A percentile compares a stretch with the other conserved stretches of the same genome.
These are phyloP conservation scores for Mythimna loreyi DNA, from an alignment of 2,888 invertebrate species.

Conservation along the genomic window DNA sequence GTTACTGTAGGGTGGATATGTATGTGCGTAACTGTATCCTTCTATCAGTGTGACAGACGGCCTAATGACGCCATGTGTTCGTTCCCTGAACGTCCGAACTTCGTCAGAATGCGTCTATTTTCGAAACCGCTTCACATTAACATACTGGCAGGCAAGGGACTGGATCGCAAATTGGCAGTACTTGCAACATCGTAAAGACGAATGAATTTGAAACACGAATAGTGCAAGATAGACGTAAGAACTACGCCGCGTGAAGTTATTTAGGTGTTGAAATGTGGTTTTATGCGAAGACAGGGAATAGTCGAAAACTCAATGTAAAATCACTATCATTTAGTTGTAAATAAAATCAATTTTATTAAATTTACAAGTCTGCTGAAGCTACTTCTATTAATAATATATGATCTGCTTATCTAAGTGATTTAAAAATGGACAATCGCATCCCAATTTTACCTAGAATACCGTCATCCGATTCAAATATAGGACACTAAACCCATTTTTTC, in stretches of 20 bases:
- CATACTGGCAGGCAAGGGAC: slow-evolving; percentile 67
- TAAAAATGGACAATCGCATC: not conserved
- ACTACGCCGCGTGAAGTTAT: slow-evolving; percentile 25
- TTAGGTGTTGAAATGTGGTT: slow-evolving; percentile 2
- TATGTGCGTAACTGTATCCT: slow-evolving; percentile 55
- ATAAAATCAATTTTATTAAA: not conserved
- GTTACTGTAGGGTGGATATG: slow-evolving; percentile 53
- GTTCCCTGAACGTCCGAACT: slow-evolving; percentile 56
- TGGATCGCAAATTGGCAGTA: slow-evolving; percentile 70
- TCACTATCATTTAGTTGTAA: not conserved
- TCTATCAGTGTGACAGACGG: slow-evolving; percentile 62
- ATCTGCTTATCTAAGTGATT: not conserved
- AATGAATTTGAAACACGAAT: slow-evolving; percentile 62
- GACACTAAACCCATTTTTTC: slow-evolving; percentile 25
- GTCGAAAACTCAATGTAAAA: not conserved
- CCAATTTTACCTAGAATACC: not conserved
- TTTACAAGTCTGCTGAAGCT: not conserved
- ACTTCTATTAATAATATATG: not conserved
- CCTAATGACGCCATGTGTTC: slow-evolving; percentile 71
- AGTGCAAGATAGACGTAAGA: slow-evolving; percentile 25
- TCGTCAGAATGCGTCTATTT: slow-evolving; percentile 67
- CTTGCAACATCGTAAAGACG: slow-evolving; percentile 67
- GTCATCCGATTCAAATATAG: slow-evolving; percentile 27
- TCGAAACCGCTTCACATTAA: slow-evolving; percentile 69
- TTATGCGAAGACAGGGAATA: not conserved